These are phyloP conservation scores for Synergus itoensis DNA, from an alignment of 2,888 invertebrate species.

Conservation along the genomic window DNA sequence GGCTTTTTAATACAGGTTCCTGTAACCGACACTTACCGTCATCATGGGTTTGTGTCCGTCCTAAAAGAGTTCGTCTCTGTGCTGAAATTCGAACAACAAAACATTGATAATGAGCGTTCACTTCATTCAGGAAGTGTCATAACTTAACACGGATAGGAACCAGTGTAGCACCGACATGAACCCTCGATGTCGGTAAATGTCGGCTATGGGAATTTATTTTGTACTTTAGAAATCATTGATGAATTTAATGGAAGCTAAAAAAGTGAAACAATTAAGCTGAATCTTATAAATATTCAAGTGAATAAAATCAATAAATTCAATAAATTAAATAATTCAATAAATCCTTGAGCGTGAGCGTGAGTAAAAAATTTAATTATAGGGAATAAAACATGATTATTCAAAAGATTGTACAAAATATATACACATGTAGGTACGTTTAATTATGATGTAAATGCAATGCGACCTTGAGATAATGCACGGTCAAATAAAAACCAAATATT, in stretches of 20 bases:
- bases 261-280: no score
- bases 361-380: neutral
- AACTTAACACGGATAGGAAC: neutral
- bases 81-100: neutral
- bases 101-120: neutral
- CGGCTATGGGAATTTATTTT: neutral
- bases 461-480: neutral
- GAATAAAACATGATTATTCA: neutral
- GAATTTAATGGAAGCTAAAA: no score
- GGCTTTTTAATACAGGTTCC: neutral
- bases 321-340: no score
- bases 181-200: neutral
- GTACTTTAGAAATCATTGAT: neutral
- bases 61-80: slow-evolving; percentile 7
- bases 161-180: neutral
- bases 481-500: slow-evolving; percentile 1
- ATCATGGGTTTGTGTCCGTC: neutral
- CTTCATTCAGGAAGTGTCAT: neutral
- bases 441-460: neutral
- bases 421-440: neutral
- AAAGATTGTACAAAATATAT: neutral
- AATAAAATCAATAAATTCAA: neutral
- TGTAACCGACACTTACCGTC: slow-evolving; percentile 1
- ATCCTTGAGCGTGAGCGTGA: neutral
- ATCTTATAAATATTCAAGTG: neutral